A percentile compares a stretch with the other conserved stretches of the same genome.
These are phyloP conservation scores for Stigmatopora argus DNA, from an alignment of 2,113 vertebrate species.

Conservation along the genomic window DNA sequence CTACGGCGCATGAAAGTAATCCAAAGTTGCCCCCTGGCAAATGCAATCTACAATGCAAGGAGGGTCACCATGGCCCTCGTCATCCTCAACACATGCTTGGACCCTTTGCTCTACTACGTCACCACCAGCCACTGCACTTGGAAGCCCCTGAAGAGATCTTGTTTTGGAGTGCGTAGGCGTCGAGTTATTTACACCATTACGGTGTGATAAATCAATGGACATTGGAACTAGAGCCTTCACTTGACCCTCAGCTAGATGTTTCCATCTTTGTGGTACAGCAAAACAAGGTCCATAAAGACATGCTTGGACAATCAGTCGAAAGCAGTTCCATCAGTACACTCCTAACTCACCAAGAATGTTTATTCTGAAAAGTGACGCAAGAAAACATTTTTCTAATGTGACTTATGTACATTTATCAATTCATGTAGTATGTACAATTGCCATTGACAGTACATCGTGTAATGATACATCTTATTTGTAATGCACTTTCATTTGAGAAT, in stretches of 20 bases:
- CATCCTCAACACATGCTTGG: constrained; percentile 75
- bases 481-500: neutral
- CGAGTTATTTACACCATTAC: constrained; percentile 57
- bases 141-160: constrained; percentile 23
- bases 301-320: neutral
- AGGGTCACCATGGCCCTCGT: constrained; percentile 68
- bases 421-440: neutral
- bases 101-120: constrained; percentile 77
- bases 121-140: constrained; percentile 63
- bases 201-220: neutral
- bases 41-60: constrained; percentile 51
- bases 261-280: neutral
- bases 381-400: neutral
- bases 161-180: constrained; percentile 13
- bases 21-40: neutral
- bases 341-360: neutral
- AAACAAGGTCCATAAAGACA: neutral
- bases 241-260: neutral
- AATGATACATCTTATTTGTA: neutral
- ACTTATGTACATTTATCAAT: neutral
- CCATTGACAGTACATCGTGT: neutral
- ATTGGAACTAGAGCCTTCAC: neutral
- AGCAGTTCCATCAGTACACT: neutral
- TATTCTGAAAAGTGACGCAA: neutral
- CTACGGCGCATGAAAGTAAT: constrained; percentile 50